phyloP scores from a whole-genome alignment of 2,113 vertebrate genomes.

The Xyliphius kryptos region DNA sequence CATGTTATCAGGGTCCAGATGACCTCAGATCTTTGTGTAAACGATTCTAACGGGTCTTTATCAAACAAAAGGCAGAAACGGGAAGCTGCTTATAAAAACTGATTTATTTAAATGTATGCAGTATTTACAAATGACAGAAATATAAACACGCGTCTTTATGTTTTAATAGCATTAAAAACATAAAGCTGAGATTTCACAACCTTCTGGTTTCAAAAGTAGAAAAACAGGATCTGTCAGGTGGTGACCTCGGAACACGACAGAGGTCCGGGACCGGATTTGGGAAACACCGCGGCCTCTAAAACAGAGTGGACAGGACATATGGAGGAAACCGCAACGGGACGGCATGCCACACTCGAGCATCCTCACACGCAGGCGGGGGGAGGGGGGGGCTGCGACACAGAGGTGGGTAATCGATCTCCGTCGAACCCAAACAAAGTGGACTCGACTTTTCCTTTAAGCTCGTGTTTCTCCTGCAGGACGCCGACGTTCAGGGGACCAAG shows the following conservation, averaged over 20 bases:
- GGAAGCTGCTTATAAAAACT: constrained; percentile 58
- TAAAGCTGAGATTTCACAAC: neutral
- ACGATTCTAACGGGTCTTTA: no score
- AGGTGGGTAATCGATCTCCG: no score
- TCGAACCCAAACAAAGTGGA: no score
- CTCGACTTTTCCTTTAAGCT: no score
- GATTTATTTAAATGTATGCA: constrained; percentile 88
- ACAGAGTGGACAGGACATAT: constrained; percentile 64
- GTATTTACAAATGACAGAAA: constrained; percentile 77
- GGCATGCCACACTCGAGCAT: neutral
- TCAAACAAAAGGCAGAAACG: constrained; percentile 75
- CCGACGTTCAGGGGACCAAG: no score
- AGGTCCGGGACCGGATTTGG: constrained; percentile 69
- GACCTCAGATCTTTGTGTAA: no score
- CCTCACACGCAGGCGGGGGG: no score
- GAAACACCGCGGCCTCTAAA: constrained; percentile 75
- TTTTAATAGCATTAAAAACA: constrained; percentile 60
- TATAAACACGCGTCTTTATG: constrained; percentile 63
- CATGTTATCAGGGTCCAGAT: no score
- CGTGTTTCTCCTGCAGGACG: no score
- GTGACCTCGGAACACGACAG: constrained; percentile 62
- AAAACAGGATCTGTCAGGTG: constrained; percentile 18
- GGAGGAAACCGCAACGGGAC: constrained; percentile 12
- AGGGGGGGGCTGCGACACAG: no score
- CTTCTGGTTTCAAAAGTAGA: constrained; percentile 3